Percentiles rank a stretch among this genome's conserved stretches.
Evolutionary conservation across 2,113 vertebrate species (phyloP).

Genomic region (Campylomormyrus numenius): DNA sequence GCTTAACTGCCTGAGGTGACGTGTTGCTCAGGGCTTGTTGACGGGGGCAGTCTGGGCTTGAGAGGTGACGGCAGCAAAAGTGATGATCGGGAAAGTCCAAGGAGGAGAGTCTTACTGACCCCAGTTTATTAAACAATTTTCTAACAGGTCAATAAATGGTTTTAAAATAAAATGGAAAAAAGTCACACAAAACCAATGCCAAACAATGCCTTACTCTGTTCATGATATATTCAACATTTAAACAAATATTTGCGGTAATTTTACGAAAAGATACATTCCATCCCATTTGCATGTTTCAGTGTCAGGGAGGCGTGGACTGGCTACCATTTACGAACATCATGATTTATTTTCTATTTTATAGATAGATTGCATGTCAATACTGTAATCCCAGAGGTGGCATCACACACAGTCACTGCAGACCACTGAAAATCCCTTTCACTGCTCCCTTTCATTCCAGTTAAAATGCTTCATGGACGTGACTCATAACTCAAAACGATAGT

Average conservation of each 20-base stretch:
- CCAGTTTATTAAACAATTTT: not conserved
- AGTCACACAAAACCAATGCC: not conserved
- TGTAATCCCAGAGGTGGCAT: not conserved
- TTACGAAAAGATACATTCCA: not conserved
- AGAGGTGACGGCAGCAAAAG: not conserved
- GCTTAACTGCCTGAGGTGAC: not conserved
- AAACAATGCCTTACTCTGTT: not conserved
- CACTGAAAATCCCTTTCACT: not conserved
- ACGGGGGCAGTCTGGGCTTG: not conserved
- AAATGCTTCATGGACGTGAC: slow-evolving; percentile 3
- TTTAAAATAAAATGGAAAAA: not conserved
- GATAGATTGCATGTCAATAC: not conserved
- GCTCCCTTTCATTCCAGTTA: not conserved
- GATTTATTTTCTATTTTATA: not conserved
- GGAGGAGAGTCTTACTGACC: not conserved
- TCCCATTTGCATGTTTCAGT: not conserved
- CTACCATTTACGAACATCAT: not conserved
- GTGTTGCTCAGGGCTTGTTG: not conserved
- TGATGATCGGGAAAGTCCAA: not conserved
- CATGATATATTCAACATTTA: not conserved
- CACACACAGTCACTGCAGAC: not conserved
- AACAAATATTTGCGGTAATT: not conserved
- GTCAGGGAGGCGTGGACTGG: not conserved
- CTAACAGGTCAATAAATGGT: not conserved
- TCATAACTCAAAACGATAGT: not conserved